Evolutionary conservation across 2,797 vertebrate species (phyloP).

Genomic region (Erithacus rubecula): DNA sequence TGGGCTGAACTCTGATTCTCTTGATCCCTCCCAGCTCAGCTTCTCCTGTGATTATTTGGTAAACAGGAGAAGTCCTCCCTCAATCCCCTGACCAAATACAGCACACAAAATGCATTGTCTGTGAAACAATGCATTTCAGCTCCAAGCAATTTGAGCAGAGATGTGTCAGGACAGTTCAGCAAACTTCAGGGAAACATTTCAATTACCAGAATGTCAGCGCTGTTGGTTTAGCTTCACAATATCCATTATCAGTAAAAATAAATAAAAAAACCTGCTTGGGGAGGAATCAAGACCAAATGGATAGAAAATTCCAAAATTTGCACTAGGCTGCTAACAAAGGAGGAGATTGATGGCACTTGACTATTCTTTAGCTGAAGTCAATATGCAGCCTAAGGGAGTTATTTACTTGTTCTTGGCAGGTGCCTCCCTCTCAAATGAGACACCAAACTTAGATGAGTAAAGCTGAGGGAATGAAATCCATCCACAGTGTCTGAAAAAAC

Average conservation of each 20-base stretch:
- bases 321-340: not conserved
- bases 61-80: not conserved
- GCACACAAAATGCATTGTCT: not conserved
- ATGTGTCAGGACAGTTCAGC: constrained; percentile 47
- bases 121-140: not conserved
- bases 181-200: constrained; percentile 52
- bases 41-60: not conserved
- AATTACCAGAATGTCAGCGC: constrained; percentile 49
- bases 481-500: not conserved
- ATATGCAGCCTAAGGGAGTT: constrained; percentile 8
- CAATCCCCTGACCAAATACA: not conserved
- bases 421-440: constrained; percentile 10
- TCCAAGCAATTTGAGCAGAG: constrained; percentile 36
- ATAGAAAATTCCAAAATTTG: constrained; percentile 31
- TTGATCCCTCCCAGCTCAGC: not conserved
- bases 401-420: constrained; percentile 36
- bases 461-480: not conserved
- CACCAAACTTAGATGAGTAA: not conserved
- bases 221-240: constrained; percentile 41
- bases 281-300: not conserved
- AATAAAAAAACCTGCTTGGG: not conserved
- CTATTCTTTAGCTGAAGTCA: constrained; percentile 47
- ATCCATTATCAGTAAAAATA: not conserved
- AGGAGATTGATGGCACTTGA: constrained; percentile 26
- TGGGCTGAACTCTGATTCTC: not conserved